Evolutionary conservation across 2,888 invertebrate species (phyloP).

Genomic region (Monoplex corrugatus): DNA sequence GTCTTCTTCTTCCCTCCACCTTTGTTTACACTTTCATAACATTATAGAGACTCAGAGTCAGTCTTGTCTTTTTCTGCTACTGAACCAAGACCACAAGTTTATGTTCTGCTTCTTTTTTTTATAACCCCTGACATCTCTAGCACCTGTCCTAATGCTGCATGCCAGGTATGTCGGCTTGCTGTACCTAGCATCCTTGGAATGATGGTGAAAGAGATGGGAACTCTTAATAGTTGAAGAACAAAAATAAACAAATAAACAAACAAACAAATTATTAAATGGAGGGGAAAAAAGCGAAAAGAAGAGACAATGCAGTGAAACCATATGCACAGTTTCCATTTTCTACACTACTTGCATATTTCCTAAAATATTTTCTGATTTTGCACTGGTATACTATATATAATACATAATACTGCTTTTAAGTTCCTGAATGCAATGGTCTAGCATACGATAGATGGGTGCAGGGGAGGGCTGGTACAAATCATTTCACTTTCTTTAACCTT

Average conservation of each 20-base stretch:
- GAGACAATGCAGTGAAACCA: too few species aligned
- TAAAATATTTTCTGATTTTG: too few species aligned
- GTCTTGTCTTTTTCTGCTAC: neutral
- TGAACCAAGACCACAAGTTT: neutral
- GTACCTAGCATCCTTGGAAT: conserved; percentile 21
- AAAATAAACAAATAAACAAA: neutral
- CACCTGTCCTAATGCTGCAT: neutral
- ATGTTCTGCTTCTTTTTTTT: conserved; percentile 1
- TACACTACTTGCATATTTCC: too few species aligned
- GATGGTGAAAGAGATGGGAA: neutral
- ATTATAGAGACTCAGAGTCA: neutral
- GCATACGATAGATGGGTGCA: too few species aligned
- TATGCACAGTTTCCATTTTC: too few species aligned
- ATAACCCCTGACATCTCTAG: neutral
- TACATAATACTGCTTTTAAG: too few species aligned
- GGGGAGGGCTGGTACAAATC: too few species aligned
- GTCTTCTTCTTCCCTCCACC: conserved; percentile 7
- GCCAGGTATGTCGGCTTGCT: neutral
- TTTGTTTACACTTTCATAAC: neutral
- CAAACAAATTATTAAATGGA: neutral
- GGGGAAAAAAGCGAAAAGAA: neutral
- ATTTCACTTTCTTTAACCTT: too few species aligned
- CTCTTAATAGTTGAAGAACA: neutral
- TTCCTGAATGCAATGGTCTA: too few species aligned
- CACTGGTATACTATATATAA: too few species aligned